Conservation (phyloP, 2,113 vertebrate species). For the Charadrius vociferus region DNA sequence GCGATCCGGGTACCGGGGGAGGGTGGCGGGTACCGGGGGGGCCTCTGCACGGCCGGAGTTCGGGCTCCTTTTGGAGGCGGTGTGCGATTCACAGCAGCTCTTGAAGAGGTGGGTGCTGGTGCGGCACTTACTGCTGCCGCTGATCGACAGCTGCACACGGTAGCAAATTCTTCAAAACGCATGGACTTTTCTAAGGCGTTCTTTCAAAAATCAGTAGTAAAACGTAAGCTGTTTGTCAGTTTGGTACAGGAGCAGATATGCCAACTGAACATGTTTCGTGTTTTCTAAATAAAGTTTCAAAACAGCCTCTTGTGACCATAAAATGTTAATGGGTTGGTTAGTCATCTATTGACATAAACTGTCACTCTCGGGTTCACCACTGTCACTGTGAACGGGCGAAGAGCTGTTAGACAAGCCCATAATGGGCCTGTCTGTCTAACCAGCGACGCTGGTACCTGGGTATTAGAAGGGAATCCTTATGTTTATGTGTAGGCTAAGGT, state of each 20-base stretch:
- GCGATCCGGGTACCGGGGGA: background rate
- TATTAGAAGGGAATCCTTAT: background rate
- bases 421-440: background rate
- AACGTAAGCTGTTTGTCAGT: accelerated
- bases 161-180: accelerated
- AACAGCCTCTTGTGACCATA: background rate
- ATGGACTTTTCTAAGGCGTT: accelerated
- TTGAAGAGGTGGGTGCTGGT: accelerated
- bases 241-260: background rate
- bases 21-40: background rate
- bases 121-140: accelerated
- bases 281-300: background rate
- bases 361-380: background rate
- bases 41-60: background rate
- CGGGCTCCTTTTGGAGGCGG: background rate
- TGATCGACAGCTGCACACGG: accelerated
- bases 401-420: background rate
- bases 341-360: background rate
- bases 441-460: background rate
- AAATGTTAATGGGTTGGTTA: background rate
- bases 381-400: too few relatives aligned
- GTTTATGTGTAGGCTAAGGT: background rate
- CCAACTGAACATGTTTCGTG: background rate
- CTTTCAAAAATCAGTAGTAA: accelerated
- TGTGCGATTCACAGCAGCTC: background rate